Base-by-base conservation (phyloP, 2,888 invertebrate species). In the Drosophila incognita region DNA sequence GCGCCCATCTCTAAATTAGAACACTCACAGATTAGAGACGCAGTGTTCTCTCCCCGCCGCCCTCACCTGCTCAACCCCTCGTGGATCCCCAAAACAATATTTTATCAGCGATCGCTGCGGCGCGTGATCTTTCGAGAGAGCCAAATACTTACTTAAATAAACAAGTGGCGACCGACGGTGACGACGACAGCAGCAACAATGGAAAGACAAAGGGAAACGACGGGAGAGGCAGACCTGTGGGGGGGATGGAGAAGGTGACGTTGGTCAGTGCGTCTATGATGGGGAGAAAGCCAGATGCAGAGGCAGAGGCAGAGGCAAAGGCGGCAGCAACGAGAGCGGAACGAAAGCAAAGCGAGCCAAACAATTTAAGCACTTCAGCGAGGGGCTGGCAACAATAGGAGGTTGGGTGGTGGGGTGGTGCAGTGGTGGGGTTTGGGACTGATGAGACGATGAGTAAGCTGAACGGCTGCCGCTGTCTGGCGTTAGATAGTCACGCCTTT, bases 21-120 rank as follows among this genome's bases (percentile, higher is more conserved):
- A 51, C 77, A 69, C 52, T 67, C 53, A 27, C 57, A 69, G 66
- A 77, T 77, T 77, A 77, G 72, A 76, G 60, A 63, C 61, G 18
- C 42, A 46, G n/a, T n/a, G 29, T 2, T 10, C 18, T 6, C 40
- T 3, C 1, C 24, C 18, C 65, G 33, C 58, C 46, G 31, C 31
- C 24, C 18, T 24, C 53, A 24, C 11, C 15, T 46, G 46, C 46
- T 7, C 15, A 21, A 46, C 29, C 29, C 24, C 65, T 27, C 29
- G 52, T 40, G 49, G 49, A 52, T 48, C 24, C 29, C 31, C 53
- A 42, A 68, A 59, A 40, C 62, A 74, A 71, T 79, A 75, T 78
- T 83, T 87, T 80, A 83, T 83, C 83, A 83, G 82, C 75, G 60
- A 87, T 87, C 87, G 84, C 75, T 73, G 75, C 75, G 82, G 83